phyloP scores from a whole-genome alignment of 2,797 vertebrate genomes.

The Psittacula derbiana region DNA sequence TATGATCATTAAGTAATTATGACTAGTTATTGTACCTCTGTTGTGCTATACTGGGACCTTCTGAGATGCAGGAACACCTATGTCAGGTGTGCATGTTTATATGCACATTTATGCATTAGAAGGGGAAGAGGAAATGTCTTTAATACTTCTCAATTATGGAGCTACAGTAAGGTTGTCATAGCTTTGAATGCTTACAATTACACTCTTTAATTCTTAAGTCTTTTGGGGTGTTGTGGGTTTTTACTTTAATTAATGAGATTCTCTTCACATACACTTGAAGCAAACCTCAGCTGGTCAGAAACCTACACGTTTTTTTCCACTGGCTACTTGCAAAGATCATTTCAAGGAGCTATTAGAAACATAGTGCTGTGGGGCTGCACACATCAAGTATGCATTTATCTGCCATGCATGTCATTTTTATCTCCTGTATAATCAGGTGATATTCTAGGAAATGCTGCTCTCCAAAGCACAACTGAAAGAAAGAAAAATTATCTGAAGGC shows the following conservation, averaged over 20 bases:
- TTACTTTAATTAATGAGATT: background rate
- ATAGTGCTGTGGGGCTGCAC: background rate
- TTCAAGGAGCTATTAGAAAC: background rate
- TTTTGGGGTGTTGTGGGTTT: background rate
- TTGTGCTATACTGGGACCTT: background rate
- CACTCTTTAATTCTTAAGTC: background rate
- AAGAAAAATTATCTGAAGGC: background rate
- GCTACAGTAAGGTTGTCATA: background rate
- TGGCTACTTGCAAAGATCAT: background rate
- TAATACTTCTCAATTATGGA: background rate
- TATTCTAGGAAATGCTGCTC: background rate
- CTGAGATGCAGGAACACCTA: background rate
- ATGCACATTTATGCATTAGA: background rate
- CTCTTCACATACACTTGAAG: background rate
- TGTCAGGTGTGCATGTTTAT: background rate
- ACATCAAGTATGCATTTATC: background rate
- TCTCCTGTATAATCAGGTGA: background rate
- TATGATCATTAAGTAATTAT: background rate
- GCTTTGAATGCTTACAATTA: background rate
- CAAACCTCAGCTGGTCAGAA: background rate
- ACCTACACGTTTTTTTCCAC: background rate
- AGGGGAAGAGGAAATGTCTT: background rate
- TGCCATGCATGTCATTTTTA: background rate
- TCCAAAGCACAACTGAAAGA: background rate
- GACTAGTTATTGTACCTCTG: accelerated